Percentiles rank a stretch among this genome's conserved stretches.
These are phyloP conservation scores for Tragelaphus scriptus DNA, from an alignment of 2,113 vertebrate genomes.

Conservation along the genomic window DNA sequence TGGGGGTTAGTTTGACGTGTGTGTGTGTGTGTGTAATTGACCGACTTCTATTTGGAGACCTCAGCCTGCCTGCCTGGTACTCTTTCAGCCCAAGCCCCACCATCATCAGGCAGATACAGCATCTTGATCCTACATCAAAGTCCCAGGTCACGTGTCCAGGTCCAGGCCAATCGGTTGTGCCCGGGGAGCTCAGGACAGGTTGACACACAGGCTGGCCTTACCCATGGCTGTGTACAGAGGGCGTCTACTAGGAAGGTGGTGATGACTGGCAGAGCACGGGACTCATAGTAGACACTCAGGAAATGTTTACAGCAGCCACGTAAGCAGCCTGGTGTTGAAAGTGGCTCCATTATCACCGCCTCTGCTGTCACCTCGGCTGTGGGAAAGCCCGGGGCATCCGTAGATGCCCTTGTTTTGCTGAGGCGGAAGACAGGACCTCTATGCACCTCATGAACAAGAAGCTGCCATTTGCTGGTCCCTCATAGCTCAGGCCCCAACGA, in stretches of 20 bases:
- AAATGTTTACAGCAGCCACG: background rate
- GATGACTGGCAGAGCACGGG: accelerated
- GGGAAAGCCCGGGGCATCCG: background rate
- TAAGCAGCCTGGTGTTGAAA: too few relatives aligned
- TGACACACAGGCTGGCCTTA: accelerated
- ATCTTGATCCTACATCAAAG: accelerated
- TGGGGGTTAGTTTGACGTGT: background rate
- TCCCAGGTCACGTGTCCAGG: background rate
- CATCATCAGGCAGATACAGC: background rate
- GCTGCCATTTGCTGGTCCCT: background rate
- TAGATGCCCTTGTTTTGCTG: background rate
- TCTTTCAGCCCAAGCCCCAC: background rate
- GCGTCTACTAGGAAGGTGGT: accelerated
- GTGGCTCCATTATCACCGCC: accelerated
- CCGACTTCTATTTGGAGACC: background rate
- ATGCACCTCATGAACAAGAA: background rate
- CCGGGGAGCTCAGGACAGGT: background rate
- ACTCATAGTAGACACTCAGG: accelerated
- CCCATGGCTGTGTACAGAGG: background rate
- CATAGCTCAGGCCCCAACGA: background rate
- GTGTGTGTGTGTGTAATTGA: background rate
- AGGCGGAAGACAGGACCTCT: background rate
- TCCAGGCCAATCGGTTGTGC: background rate
- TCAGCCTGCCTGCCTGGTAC: background rate
- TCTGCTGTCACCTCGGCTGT: accelerated